Percentiles rank a stretch among this genome's conserved stretches.
phyloP scores from a whole-genome alignment of 2,797 vertebrate species.

The Sebastes jordani region DNA sequence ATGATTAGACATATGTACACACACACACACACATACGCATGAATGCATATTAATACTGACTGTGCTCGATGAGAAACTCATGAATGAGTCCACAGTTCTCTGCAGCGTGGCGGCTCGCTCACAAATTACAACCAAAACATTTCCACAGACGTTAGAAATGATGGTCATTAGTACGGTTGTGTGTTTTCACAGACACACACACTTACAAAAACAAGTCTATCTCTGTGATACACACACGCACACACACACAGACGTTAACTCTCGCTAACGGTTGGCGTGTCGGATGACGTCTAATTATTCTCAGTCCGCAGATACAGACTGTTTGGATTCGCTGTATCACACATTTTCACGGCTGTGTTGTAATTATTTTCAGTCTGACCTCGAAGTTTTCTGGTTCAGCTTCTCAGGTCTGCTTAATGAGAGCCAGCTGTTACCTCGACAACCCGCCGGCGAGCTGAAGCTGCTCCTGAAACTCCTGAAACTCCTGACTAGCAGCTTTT shows the following conservation, averaged over 20 bases:
- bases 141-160: slow-evolving; percentile 60
- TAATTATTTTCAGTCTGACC: slow-evolving; percentile 66
- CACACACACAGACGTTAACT: background rate
- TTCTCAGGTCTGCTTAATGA: slow-evolving; percentile 57
- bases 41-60: slow-evolving; percentile 6
- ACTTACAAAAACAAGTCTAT: slow-evolving; percentile 11
- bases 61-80: slow-evolving; percentile 43
- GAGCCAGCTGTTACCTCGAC: slow-evolving; percentile 64
- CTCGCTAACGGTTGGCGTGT: slow-evolving; percentile 28
- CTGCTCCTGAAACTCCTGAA: slow-evolving; percentile 44
- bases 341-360: slow-evolving; percentile 24
- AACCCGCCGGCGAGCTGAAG: slow-evolving; percentile 15
- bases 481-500: slow-evolving; percentile 14
- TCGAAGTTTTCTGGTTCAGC: slow-evolving; percentile 54
- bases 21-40: background rate
- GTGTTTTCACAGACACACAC: background rate
- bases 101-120: slow-evolving; percentile 16
- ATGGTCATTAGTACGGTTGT: slow-evolving; percentile 40
- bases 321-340: slow-evolving; percentile 34
- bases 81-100: slow-evolving; percentile 71
- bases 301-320: slow-evolving; percentile 5
- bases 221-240: background rate
- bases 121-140: slow-evolving; percentile 65
- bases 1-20: background rate
- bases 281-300: slow-evolving; percentile 16